phyloP scores from a whole-genome alignment of 2,113 vertebrate genomes.

The Melanerpes aurifrons region DNA sequence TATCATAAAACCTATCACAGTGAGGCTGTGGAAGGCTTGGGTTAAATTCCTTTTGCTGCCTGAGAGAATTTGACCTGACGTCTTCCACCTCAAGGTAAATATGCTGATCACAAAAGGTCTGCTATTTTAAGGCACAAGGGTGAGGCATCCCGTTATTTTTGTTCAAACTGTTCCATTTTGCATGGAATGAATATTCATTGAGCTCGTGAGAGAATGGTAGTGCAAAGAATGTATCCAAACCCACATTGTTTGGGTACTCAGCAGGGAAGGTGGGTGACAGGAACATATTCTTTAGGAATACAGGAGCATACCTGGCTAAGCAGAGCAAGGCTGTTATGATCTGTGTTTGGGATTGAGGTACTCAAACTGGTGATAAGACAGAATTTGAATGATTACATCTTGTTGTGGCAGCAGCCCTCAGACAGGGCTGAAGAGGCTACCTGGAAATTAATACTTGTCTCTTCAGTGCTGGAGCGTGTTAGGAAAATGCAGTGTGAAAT shows the following conservation, averaged over 20 bases:
- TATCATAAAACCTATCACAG: neutral
- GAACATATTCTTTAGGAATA: neutral
- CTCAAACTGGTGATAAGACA: neutral
- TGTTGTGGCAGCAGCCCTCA: neutral
- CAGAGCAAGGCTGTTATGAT: neutral
- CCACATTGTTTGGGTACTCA: neutral
- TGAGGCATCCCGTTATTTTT: constrained; percentile 33
- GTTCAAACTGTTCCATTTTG: constrained; percentile 23
- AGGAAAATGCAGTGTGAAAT: neutral
- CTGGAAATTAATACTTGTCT: neutral
- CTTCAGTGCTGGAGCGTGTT: neutral
- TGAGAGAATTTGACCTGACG: neutral
- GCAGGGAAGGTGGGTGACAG: neutral
- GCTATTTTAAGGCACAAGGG: constrained; percentile 37
- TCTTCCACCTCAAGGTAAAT: neutral
- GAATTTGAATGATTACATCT: neutral
- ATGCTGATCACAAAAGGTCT: neutral
- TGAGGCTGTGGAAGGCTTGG: neutral
- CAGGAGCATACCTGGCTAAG: neutral
- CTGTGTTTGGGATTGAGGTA: neutral
- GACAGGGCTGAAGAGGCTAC: neutral
- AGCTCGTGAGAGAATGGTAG: neutral
- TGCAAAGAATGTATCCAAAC: neutral
- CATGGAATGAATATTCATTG: constrained; percentile 56
- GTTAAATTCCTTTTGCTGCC: constrained; percentile 4